These are phyloP conservation scores for Orycteropus afer DNA, from an alignment of 2,113 vertebrate genomes.

Conservation along the genomic window DNA sequence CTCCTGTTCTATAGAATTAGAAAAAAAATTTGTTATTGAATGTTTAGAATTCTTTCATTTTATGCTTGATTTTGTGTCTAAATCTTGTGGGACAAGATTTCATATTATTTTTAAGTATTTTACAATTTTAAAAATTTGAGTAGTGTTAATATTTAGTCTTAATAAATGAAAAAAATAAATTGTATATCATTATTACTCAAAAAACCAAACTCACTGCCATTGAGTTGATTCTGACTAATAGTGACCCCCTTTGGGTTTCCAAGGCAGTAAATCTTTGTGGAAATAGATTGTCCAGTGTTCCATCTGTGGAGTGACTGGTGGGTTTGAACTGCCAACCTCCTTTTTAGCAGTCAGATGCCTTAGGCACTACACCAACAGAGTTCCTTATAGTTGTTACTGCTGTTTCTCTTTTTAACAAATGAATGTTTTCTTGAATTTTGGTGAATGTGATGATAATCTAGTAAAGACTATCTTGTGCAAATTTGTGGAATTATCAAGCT, in stretches of 20 bases:
- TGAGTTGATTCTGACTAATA: too few relatives aligned
- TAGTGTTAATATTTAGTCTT: not conserved
- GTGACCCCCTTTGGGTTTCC: too few relatives aligned
- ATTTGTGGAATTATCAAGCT: not conserved
- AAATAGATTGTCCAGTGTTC: too few relatives aligned
- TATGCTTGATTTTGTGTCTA: not conserved
- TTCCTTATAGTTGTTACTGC: too few relatives aligned
- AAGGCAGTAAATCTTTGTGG: too few relatives aligned
- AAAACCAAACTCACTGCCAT: too few relatives aligned
- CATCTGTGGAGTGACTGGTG: too few relatives aligned
- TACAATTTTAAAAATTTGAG: not conserved
- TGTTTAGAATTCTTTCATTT: slow-evolving; percentile 28
- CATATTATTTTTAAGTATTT: not conserved
- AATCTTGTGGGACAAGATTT: not conserved
- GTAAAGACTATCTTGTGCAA: not conserved
- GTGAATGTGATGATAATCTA: not conserved
- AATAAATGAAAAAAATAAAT: not conserved
- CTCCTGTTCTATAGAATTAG: not conserved
- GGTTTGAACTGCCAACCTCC: too few relatives aligned
- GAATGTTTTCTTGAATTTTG: not conserved
- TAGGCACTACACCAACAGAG: too few relatives aligned
- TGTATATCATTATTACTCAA: not conserved
- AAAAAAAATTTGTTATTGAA: not conserved
- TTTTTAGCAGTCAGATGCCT: too few relatives aligned
- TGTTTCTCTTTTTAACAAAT: not conserved